phyloP scores from a whole-genome alignment of 2,113 vertebrate species.

The Bufo bufo region DNA sequence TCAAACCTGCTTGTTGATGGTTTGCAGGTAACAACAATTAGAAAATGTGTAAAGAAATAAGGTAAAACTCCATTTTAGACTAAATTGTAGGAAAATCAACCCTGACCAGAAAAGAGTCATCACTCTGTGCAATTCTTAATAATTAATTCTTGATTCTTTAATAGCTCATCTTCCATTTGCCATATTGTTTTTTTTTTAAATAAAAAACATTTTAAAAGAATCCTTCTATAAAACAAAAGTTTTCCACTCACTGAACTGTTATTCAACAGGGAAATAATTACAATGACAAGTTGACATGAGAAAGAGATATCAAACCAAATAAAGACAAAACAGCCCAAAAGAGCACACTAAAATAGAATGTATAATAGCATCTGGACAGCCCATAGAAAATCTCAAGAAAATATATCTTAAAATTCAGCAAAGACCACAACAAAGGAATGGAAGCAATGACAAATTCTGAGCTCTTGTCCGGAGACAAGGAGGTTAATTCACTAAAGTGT shows the following conservation, averaged over 20 bases:
- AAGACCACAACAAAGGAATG: slow-evolving; percentile 63
- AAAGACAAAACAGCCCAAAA: slow-evolving; percentile 22
- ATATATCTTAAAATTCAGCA: neutral
- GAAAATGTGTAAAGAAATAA: neutral
- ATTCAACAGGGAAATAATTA: slow-evolving; percentile 41
- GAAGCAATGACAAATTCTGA: slow-evolving; percentile 62
- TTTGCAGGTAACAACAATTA: neutral
- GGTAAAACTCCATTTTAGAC: neutral
- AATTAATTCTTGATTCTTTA: neutral
- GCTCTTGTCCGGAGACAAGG: slow-evolving; percentile 58
- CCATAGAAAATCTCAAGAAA: neutral
- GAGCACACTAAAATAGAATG: slow-evolving; percentile 19
- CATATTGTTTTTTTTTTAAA: no score
- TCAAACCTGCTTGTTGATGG: neutral
- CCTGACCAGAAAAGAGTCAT: no score
- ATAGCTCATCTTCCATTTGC: neutral
- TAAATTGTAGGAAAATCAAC: no score
- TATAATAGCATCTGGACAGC: slow-evolving; percentile 5
- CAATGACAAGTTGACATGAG: neutral
- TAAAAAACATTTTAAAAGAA: no score
- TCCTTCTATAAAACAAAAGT: neutral
- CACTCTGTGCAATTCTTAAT: no score
- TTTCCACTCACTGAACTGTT: neutral
- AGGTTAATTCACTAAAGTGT: slow-evolving; percentile 58
- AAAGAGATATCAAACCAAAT: slow-evolving; percentile 28